Conservation (phyloP, 2,888 invertebrate genomes). For the Nudaria mundana region DNA sequence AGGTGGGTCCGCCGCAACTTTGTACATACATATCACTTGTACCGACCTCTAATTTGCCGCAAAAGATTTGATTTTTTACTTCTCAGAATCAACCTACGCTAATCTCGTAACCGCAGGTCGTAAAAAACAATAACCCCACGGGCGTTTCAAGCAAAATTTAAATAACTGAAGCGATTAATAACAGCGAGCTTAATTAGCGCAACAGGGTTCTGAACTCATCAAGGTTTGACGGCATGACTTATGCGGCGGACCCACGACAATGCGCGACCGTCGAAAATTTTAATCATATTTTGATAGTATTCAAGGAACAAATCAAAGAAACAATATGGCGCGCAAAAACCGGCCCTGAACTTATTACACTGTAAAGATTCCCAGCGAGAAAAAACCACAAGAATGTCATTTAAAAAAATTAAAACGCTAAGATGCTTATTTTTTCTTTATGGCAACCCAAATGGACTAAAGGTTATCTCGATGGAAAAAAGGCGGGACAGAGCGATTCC, state of each 20-base stretch:
- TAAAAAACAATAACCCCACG: slow-evolving; percentile 64
- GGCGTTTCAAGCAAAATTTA: slow-evolving; percentile 59
- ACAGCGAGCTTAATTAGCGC: slow-evolving; percentile 65
- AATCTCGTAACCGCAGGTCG: slow-evolving; percentile 67
- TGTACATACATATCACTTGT: slow-evolving; percentile 51
- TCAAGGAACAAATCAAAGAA: slow-evolving; percentile 55
- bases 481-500: slow-evolving; percentile 80
- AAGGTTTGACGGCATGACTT: slow-evolving; percentile 60
- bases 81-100: slow-evolving; percentile 68
- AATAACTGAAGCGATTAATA: slow-evolving; percentile 74
- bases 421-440: slow-evolving; percentile 73
- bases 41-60: slow-evolving; percentile 47
- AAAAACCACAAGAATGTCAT: slow-evolving; percentile 80
- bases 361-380: slow-evolving; percentile 67
- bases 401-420: slow-evolving; percentile 78
- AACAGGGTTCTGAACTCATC: slow-evolving; percentile 62
- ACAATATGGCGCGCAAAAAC: slow-evolving; percentile 64
- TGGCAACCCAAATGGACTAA: slow-evolving; percentile 75
- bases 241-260: slow-evolving; percentile 54
- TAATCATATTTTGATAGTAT: slow-evolving; percentile 46
- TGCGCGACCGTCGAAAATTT: slow-evolving; percentile 49
- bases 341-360: slow-evolving; percentile 65
- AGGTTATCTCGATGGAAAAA: slow-evolving; percentile 79
- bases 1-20: slow-evolving; percentile 29
- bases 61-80: slow-evolving; percentile 60